Conservation (phyloP, 2,888 invertebrate species). For the Diaprepes abbreviatus region DNA sequence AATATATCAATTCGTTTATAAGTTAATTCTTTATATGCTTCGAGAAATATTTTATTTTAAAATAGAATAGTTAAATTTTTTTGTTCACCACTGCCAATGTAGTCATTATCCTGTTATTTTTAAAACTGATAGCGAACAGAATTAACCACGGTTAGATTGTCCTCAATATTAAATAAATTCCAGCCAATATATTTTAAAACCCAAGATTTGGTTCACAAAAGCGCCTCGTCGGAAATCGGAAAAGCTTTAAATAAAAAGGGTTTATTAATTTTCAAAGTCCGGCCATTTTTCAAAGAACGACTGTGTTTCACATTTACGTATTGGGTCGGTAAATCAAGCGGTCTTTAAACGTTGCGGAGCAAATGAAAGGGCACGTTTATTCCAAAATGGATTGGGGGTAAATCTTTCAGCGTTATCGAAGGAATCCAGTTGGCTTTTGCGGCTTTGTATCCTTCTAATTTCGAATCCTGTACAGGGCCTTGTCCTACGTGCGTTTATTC, state of each 20-base stretch:
- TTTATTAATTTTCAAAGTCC: conserved; percentile 40
- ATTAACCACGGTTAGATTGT: not conserved
- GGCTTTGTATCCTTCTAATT: conserved; percentile 66
- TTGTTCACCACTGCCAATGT: no score
- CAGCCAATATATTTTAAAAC: conserved; percentile 2
- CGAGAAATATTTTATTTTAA: no score
- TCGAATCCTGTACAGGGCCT: conserved; percentile 53
- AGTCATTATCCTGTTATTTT: no score
- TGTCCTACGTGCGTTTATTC: conserved; percentile 26
- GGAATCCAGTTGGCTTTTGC: conserved; percentile 64
- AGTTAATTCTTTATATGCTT: no score
- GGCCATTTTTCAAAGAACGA: conserved; percentile 53
- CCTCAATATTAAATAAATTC: conserved; percentile 2
- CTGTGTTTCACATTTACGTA: conserved; percentile 62
- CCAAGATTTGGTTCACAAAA: not conserved
- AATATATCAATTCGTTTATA: no score
- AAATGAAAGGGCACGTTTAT: conserved; percentile 58
- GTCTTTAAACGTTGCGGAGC: conserved; percentile 49
- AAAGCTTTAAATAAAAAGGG: conserved; percentile 30
- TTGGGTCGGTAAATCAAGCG: conserved; percentile 60
- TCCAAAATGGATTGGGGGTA: conserved; percentile 62
- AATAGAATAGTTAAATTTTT: no score
- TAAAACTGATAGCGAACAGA: no score
- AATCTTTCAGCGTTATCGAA: conserved; percentile 66
- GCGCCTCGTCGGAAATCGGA: conserved; percentile 4